These are phyloP conservation scores for Nomada fucata DNA, from an alignment of 2,888 invertebrate species.

Conservation along the genomic window DNA sequence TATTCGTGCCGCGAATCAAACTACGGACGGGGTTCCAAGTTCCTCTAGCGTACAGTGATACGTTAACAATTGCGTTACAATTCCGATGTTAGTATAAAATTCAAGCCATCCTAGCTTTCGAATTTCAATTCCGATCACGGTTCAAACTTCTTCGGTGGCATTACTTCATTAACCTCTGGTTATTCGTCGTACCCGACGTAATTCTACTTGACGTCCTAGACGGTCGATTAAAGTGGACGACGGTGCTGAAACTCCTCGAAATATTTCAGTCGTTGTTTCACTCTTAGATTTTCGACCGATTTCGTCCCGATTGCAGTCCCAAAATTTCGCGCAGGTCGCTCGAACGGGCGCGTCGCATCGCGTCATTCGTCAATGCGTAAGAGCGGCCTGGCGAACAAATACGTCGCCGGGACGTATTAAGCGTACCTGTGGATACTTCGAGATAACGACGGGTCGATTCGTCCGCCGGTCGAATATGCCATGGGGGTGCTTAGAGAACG, in stretches of 20 bases:
- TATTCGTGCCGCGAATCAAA: neutral
- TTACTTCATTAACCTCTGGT: too few relatives aligned
- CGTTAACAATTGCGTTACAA: too few relatives aligned
- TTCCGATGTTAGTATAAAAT: too few relatives aligned
- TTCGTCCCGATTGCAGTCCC: neutral
- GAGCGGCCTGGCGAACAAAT: conserved; percentile 66
- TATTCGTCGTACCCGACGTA: too few relatives aligned
- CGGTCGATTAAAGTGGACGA: too few relatives aligned
- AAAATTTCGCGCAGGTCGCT: conserved; percentile 18
- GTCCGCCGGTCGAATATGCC: conserved; percentile 66
- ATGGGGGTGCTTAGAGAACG: conserved; percentile 31
- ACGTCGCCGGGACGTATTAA: conserved; percentile 67
- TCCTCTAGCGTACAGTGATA: too few relatives aligned
- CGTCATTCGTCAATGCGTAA: conserved; percentile 66
- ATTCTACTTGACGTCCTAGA: too few relatives aligned
- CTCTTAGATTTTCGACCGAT: neutral
- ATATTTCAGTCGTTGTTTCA: neutral
- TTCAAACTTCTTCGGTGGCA: too few relatives aligned
- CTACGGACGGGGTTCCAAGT: too few relatives aligned
- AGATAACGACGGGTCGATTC: conserved; percentile 73
- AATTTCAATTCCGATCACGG: too few relatives aligned
- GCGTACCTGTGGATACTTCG: conserved; percentile 70
- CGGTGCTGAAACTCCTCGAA: too few relatives aligned
- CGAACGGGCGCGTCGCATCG: conserved; percentile 17
- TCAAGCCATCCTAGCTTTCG: too few relatives aligned